Percentiles rank a stretch among this genome's conserved stretches.
These are phyloP conservation scores for Drosophila demipolita DNA, from an alignment of 2,888 invertebrate genomes.

Conservation along the genomic window DNA sequence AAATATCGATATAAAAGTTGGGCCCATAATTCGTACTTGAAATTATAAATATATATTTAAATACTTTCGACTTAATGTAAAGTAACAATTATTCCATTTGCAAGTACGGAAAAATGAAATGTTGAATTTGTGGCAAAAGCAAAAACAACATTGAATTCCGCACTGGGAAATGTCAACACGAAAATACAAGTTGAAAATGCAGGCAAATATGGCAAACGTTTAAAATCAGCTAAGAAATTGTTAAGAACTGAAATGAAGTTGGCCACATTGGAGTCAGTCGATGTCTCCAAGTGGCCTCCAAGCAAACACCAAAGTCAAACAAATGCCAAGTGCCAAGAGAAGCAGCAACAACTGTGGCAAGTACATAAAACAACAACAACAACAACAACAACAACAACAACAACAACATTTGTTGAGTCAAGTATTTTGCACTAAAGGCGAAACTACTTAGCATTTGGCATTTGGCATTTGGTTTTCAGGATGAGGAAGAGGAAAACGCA, in stretches of 20 bases:
- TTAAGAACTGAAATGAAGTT: conserved; percentile 10
- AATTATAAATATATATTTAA: not conserved
- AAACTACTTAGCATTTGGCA: conserved; percentile 77
- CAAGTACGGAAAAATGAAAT: not conserved
- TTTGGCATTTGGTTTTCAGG: conserved; percentile 30
- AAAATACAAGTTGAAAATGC: not conserved
- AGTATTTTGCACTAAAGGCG: conserved; percentile 77
- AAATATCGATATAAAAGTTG: no score
- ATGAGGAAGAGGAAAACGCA: conserved; percentile 9
- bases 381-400: conserved; percentile 20
- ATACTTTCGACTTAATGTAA: not conserved
- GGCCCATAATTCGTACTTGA: not conserved
- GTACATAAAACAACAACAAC: conserved; percentile 13
- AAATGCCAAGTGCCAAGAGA: conserved; percentile 39
- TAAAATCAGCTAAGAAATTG: not conserved
- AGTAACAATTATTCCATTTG: not conserved
- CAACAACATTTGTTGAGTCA: conserved; percentile 6
- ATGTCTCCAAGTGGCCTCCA: conserved; percentile 35
- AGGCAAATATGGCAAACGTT: not conserved
- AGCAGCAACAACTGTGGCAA: conserved; percentile 25
- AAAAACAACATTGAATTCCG: not conserved
- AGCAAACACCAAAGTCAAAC: conserved; percentile 63
- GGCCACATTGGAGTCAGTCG: conserved; percentile 1
- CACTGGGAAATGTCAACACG: not conserved
- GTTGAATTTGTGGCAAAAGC: not conserved